phyloP scores from a whole-genome alignment of 2,888 invertebrate species.

The Cosmia trapezina region DNA sequence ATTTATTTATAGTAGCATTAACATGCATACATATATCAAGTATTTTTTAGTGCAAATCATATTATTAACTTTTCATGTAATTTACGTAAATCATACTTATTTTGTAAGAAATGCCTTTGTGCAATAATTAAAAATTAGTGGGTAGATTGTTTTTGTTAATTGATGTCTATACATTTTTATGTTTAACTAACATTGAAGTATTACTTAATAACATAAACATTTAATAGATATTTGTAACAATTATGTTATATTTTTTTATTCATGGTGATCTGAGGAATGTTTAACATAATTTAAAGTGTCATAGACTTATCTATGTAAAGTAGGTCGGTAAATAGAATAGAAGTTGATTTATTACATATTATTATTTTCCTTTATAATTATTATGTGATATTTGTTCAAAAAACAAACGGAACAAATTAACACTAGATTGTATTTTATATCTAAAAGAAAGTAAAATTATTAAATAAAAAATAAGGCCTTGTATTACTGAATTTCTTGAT shows the following conservation, averaged over 20 bases:
- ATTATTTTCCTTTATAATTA: constrained; percentile 50
- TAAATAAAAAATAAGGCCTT: constrained; percentile 28
- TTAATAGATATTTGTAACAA: constrained; percentile 51
- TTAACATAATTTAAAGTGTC: constrained; percentile 64
- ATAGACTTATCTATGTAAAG: constrained; percentile 63
- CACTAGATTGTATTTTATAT: constrained; percentile 53
- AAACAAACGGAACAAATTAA: constrained; percentile 71
- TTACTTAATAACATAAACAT: constrained; percentile 53
- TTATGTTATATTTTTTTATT: constrained; percentile 45
- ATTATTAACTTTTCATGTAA: constrained; percentile 52
- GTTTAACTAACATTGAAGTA: constrained; percentile 48
- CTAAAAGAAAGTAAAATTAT: constrained; percentile 23
- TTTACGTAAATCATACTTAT: constrained; percentile 51
- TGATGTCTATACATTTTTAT: constrained; percentile 55
- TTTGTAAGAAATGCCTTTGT: constrained; percentile 69
- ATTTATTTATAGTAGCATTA: constrained; percentile 54
- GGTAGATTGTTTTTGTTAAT: constrained; percentile 59
- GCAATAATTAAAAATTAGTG: constrained; percentile 70
- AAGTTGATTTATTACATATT: constrained; percentile 45
- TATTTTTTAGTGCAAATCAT: constrained; percentile 66
- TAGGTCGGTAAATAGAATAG: constrained; percentile 56
- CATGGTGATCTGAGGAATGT: constrained; percentile 62
- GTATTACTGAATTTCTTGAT: constrained; percentile 51
- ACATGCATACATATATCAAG: constrained; percentile 52
- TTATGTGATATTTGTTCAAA: constrained; percentile 65